Base-by-base conservation (phyloP, 2,888 invertebrate genomes). In the Sylvicola cinctus region DNA sequence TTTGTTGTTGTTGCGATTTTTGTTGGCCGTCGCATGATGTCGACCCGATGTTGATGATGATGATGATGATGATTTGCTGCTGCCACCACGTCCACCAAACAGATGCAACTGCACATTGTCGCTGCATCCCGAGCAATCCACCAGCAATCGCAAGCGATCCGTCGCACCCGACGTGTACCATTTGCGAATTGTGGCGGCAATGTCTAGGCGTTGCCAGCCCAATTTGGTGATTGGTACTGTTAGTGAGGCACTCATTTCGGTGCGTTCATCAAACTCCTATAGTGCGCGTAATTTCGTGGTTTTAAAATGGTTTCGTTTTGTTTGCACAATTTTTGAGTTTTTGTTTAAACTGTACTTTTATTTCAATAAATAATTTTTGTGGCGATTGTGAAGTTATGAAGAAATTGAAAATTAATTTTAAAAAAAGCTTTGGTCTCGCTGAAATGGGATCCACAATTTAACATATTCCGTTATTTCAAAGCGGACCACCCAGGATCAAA, bases 121-220 rank as follows among this genome's bases (percentile, higher is more conserved):
- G 32, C 74, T 73, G 57, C 83, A 84, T 36, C 83, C 83, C 45
- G 77, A 75, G 58, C 83, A 84, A 60, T 84, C 83, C 43, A 88
- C 74, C 45, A 88, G 66, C 37, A 88, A 63, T 35, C 77, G 71
- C 44, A 88, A 65, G 46, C 70, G 72, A 42, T 72, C 61, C 29
- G 41, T 41, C 23, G 62, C 52, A 16, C 41, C 41, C 48, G 62
- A 54, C 40, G 45, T 41, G 51, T 75, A 71, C 85, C 85, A 87
- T 43, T 67, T 65, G 43, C 72, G 70, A 38, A 81, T 80, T 32
- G 76, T 76, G 39, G 64, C 61, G 41, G 84, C 83, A 45, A 88
- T 66, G 60, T 88, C 83, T 45, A 88, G 66, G 46, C 81, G 79
- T 55, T 81, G 79, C 88, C 88, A 88, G 32, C 81, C 85, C 42